phyloP scores from a whole-genome alignment of 2,113 vertebrate species.

The Spea multiplicata region DNA sequence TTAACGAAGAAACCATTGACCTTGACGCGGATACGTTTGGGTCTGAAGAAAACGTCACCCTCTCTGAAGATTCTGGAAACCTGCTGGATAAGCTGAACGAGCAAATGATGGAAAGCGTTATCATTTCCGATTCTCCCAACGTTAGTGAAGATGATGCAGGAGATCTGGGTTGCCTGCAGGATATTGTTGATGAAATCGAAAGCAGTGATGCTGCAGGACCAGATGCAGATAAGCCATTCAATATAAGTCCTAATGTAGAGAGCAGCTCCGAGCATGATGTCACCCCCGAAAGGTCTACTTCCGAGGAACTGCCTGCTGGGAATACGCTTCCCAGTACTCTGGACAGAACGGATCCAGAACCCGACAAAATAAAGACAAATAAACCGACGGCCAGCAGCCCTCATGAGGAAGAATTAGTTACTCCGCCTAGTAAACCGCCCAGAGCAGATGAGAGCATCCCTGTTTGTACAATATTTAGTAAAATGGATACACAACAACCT shows the following conservation, averaged over 20 bases:
- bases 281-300: constrained; percentile 49
- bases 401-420: constrained; percentile 25
- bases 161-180: constrained; percentile 78
- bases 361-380: not conserved
- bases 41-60: constrained; percentile 78
- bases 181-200: constrained; percentile 65
- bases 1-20: constrained; percentile 87
- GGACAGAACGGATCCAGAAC: not conserved
- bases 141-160: constrained; percentile 87
- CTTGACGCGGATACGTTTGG: constrained; percentile 77
- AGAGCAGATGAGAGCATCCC: constrained; percentile 72
- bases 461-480: constrained; percentile 94
- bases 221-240: constrained; percentile 45
- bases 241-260: constrained; percentile 53
- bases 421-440: constrained; percentile 12
- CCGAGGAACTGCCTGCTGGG: constrained; percentile 56
- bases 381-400: constrained; percentile 40
- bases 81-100: constrained; percentile 85
- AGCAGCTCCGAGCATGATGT: constrained; percentile 59
- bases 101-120: constrained; percentile 97
- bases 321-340: constrained; percentile 51
- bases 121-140: constrained; percentile 95
- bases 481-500: constrained; percentile 64
- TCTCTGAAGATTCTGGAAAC: constrained; percentile 70
- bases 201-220: constrained; percentile 46